phyloP scores from a whole-genome alignment of 2,113 vertebrate species.

The Xenopus borealis region DNA sequence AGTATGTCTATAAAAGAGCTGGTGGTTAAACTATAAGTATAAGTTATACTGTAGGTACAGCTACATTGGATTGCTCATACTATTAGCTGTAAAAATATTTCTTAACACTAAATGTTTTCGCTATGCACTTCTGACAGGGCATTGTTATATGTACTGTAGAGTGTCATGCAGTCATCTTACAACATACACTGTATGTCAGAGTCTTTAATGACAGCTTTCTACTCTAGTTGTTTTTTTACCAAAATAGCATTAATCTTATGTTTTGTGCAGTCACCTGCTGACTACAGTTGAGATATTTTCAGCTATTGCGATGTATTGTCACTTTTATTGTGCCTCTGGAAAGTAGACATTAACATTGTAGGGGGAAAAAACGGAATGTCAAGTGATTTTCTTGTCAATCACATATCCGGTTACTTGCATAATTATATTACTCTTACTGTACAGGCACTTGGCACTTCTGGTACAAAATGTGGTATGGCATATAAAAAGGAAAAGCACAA shows the following conservation, averaged over 20 bases:
- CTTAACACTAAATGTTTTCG: too few relatives aligned
- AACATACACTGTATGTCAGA: too few relatives aligned
- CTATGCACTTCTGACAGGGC: too few relatives aligned
- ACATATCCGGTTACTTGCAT: constrained; percentile 4
- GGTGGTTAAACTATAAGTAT: too few relatives aligned
- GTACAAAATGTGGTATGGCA: constrained; percentile 11
- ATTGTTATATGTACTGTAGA: too few relatives aligned
- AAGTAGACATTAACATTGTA: constrained; percentile 3
- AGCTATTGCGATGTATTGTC: not conserved
- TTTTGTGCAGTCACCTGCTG: constrained; percentile 5
- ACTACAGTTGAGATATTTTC: constrained; percentile 1
- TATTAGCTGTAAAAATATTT: too few relatives aligned
- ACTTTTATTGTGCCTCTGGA: constrained; percentile 6
- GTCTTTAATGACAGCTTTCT: not conserved
- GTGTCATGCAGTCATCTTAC: too few relatives aligned
- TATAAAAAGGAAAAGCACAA: constrained; percentile 7
- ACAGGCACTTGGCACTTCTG: constrained; percentile 4
- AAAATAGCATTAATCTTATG: too few relatives aligned
- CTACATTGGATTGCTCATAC: too few relatives aligned
- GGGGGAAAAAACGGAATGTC: constrained; percentile 12
- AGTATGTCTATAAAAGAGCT: too few relatives aligned
- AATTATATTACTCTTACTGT: not conserved
- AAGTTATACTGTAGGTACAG: too few relatives aligned
- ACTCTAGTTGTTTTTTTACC: not conserved
- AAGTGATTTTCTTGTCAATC: not conserved